Evolutionary conservation across 2,797 vertebrate species (phyloP).

Genomic region (Coracias cyanogaster): DNA sequence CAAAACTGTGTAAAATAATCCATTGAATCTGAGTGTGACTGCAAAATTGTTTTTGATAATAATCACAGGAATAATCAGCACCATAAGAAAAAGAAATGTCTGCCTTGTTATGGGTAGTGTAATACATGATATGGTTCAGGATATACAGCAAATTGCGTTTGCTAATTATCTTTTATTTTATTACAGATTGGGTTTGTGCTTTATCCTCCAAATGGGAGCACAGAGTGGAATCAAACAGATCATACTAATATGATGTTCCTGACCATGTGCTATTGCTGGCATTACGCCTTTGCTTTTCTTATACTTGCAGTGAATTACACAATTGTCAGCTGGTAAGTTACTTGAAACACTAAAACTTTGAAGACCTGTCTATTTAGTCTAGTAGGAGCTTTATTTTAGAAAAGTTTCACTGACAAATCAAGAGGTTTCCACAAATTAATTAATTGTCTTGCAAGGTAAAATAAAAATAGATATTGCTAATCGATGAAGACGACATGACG

Average conservation of each 20-base stretch:
- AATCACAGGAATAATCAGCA: neutral
- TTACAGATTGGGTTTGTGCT: constrained; percentile 92
- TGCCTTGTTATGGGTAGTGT: neutral
- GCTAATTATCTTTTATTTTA: constrained; percentile 38
- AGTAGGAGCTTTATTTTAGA: neutral
- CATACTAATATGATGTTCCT: constrained; percentile 91
- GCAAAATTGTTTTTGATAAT: neutral
- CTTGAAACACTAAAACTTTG: neutral
- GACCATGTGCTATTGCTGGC: constrained; percentile 96
- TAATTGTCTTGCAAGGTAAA: neutral
- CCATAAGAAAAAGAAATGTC: neutral
- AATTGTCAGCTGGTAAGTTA: constrained; percentile 88
- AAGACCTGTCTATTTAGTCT: neutral
- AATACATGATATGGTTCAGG: neutral
- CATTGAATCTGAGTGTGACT: neutral
- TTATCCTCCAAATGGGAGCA: constrained; percentile 86
- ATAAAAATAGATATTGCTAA: neutral
- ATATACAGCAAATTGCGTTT: neutral
- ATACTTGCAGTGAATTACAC: constrained; percentile 83
- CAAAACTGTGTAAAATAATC: neutral
- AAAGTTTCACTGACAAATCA: neutral
- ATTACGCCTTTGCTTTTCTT: constrained; percentile 87
- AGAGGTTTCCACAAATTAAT: neutral
- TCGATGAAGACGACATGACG: neutral
- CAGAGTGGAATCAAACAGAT: constrained; percentile 89